Conservation (phyloP, 2,113 vertebrate genomes). For the Calonectris borealis region DNA sequence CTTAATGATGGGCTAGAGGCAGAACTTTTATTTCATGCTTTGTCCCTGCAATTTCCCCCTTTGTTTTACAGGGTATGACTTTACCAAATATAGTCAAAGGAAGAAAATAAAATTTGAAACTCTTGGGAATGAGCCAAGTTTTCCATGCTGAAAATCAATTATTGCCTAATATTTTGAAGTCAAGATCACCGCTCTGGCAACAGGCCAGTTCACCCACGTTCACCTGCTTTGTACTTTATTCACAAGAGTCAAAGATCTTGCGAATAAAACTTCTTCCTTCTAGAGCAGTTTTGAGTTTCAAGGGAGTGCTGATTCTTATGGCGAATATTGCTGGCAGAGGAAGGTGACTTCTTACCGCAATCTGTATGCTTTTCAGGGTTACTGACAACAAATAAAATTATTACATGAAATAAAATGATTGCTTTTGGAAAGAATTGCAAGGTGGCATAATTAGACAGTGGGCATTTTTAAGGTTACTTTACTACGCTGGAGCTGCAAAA, state of each 20-base stretch:
- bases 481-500: conserved; percentile 50
- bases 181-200: neutral
- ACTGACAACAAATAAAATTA: conserved; percentile 41
- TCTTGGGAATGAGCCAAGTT: conserved; percentile 7
- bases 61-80: conserved; percentile 54
- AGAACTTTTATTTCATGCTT: conserved; percentile 19
- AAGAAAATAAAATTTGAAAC: conserved; percentile 53
- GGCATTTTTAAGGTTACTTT: conserved; percentile 75
- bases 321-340: neutral
- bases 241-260: neutral
- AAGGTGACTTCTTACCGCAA: neutral
- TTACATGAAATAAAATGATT: conserved; percentile 61
- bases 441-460: conserved; percentile 71
- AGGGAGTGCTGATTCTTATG: neutral
- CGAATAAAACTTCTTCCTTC: conserved; percentile 2
- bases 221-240: conserved; percentile 42
- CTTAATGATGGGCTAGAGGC: conserved; percentile 27
- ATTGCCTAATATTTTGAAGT: conserved; percentile 1
- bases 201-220: neutral
- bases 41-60: conserved; percentile 42
- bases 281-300: conserved; percentile 15
- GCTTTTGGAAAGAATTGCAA: conserved; percentile 72
- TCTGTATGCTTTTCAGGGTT: neutral
- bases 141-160: conserved; percentile 54
- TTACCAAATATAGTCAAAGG: conserved; percentile 56